Base-by-base conservation (phyloP, 2,797 vertebrate species). In the Tamandua tetradactyla region DNA sequence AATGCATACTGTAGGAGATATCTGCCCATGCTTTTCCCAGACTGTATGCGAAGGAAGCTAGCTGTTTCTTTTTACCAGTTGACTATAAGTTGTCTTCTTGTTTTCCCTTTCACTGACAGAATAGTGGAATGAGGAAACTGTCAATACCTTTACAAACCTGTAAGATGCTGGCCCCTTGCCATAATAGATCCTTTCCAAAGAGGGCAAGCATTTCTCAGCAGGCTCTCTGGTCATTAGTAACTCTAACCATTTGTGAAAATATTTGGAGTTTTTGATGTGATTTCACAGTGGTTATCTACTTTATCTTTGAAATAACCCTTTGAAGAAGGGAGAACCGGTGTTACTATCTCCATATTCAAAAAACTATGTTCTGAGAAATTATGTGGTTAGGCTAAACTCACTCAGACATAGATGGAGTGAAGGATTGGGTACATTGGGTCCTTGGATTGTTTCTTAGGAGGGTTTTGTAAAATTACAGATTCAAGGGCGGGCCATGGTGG, bases 391-490 rank as follows among this genome's bases (percentile, higher is more conserved):
- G 23, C 30, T 42, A 8, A 7, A 9, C 11, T 62, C 7, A 6
- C 6, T 9, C 1, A 11, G 25, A 37, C 55, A 14, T 1, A 1
- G 25, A 14, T 35, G 32, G 20, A 35, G 35, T 15, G 9, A 17
- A 18, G 17, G 8, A 11, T 68, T 1, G 6, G 14, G 32, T 11
- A 15, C 18, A 12, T 40, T 47, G 49, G 18, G 27, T 64, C 37
- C 42, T 49, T 37, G 32, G 20, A n/a, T 0, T 37, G 15, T 8
- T 25, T 44, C 1, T 64, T 18, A 42, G 22, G 42, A 35, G 5
- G 17, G 14, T 35, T 87, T 64, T 80, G 35, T 25, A 35, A 68
- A 49, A n/a, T 32, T 18, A 4, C 4, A 7, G 52, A 22, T 27
- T 42, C 8, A 71, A 22, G 30, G n/a, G n/a, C n/a, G n/a, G n/a